Evolutionary conservation across 2,797 vertebrate species (phyloP).

Genomic region (Holocentrus rufus): DNA sequence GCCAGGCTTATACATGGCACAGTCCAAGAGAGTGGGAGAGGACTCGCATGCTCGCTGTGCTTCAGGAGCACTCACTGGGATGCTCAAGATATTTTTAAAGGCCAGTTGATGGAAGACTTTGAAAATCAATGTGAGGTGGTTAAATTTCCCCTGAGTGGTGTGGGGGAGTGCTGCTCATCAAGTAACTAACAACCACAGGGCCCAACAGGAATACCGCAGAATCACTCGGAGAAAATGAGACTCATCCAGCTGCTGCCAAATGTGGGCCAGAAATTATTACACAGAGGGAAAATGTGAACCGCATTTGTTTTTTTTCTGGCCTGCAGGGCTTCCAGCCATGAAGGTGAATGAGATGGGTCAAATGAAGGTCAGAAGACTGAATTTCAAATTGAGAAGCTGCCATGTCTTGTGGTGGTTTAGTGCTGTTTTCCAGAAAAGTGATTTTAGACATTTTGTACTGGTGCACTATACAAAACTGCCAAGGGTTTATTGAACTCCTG

Average conservation of each 20-base stretch:
- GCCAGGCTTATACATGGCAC: neutral
- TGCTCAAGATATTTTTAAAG: constrained; percentile 41
- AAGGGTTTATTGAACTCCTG: no score
- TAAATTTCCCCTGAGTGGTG: constrained; percentile 67
- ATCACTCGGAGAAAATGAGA: constrained; percentile 52
- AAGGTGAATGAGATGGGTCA: constrained; percentile 31
- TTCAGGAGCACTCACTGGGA: constrained; percentile 30
- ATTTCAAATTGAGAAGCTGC: neutral
- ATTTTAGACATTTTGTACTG: neutral
- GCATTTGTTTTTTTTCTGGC: neutral
- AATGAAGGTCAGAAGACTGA: constrained; percentile 32
- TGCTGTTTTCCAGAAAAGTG: neutral
- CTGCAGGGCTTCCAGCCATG: constrained; percentile 7
- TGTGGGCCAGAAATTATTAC: constrained; percentile 31
- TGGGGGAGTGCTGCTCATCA: constrained; percentile 58
- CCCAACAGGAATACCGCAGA: constrained; percentile 45
- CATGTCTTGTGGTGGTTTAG: neutral
- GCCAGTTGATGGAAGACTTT: constrained; percentile 58
- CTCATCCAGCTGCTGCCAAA: constrained; percentile 21
- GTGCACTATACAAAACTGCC: no score
- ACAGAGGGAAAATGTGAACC: constrained; percentile 14
- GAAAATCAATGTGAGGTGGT: constrained; percentile 61
- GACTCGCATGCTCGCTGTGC: neutral
- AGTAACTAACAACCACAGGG: constrained; percentile 60
- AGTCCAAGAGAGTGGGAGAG: neutral